A percentile compares a stretch with the other conserved stretches of the same genome.
phyloP scores from a whole-genome alignment of 2,797 vertebrate genomes.

The Karalla daura region DNA sequence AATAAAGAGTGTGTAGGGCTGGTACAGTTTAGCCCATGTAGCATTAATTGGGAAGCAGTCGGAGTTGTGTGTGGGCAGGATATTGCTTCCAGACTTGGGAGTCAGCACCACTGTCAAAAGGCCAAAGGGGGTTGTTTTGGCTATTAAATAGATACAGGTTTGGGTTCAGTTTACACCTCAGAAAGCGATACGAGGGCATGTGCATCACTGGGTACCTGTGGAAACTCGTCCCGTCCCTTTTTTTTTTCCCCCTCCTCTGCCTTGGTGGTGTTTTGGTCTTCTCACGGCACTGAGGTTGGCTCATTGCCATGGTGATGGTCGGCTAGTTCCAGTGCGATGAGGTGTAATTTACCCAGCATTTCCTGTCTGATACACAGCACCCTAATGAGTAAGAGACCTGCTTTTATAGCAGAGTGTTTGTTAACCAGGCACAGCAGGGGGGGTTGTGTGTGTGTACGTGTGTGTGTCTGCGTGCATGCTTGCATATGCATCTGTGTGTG shows the following conservation, averaged over 20 bases:
- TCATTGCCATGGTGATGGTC: constrained; percentile 73
- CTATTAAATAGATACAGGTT: constrained; percentile 50
- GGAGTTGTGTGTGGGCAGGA: constrained; percentile 67
- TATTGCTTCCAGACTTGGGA: constrained; percentile 75
- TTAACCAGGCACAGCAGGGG: constrained; percentile 66
- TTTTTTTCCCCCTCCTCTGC: no score
- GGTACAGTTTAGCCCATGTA: constrained; percentile 53
- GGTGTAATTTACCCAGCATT: constrained; percentile 83
- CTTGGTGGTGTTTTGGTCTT: constrained; percentile 50
- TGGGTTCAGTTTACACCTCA: constrained; percentile 38
- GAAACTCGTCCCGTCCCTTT: constrained; percentile 24
- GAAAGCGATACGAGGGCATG: constrained; percentile 16
- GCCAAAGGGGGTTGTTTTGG: constrained; percentile 37
- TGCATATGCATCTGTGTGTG: constrained; percentile 18
- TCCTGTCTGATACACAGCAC: constrained; percentile 81
- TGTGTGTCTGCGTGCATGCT: constrained; percentile 1
- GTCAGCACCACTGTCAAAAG: constrained; percentile 52
- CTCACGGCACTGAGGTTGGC: constrained; percentile 73
- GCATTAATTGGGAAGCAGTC: constrained; percentile 66
- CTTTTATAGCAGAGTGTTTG: constrained; percentile 77
- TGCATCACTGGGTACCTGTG: neutral
- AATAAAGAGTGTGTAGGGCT: constrained; percentile 46
- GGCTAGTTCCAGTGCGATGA: constrained; percentile 75
- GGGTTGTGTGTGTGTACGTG: constrained; percentile 3
- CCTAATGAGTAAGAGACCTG: constrained; percentile 74